Percentiles rank a stretch among this genome's conserved stretches.
These are phyloP conservation scores for Aricia agestis DNA, from an alignment of 1,140 invertebrate genomes.

Conservation along the genomic window DNA sequence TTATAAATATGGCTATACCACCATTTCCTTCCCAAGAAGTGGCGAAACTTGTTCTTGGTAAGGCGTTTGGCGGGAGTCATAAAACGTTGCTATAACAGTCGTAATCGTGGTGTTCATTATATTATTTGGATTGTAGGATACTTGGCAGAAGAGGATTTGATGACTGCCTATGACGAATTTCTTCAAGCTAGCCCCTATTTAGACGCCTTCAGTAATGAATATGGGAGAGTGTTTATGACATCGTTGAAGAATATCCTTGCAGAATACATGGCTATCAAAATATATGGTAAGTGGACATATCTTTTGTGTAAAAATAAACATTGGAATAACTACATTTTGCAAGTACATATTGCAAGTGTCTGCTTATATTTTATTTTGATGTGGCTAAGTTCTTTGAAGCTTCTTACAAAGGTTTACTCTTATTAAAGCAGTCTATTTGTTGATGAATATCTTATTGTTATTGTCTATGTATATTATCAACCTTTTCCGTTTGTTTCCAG, in stretches of 20 bases:
- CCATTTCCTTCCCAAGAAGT: conserved; percentile 66
- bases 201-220: conserved; percentile 63
- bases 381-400: neutral
- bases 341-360: neutral
- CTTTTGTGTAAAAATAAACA: too few species aligned
- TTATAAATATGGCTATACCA: conserved; percentile 48
- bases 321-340: too few species aligned
- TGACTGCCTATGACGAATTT: conserved; percentile 71
- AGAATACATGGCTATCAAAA: conserved; percentile 67
- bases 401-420: neutral
- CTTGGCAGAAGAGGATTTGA: conserved; percentile 64
- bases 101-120: neutral
- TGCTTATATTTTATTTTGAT: neutral
- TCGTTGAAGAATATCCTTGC: conserved; percentile 63
- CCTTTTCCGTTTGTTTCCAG: conserved; percentile 41
- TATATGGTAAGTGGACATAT: conserved; percentile 46
- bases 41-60: conserved; percentile 66
- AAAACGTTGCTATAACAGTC: conserved; percentile 33
- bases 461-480: too few species aligned
- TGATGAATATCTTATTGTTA: too few species aligned
- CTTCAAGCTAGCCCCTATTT: conserved; percentile 64
- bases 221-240: conserved; percentile 70
- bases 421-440: too few species aligned
- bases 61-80: conserved; percentile 57
- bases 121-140: conserved; percentile 48